Evolutionary conservation across 2,113 vertebrate species (phyloP), one percentile per base, ranked within the genome.

Genomic region (Melanerpes aurifrons): DNA sequence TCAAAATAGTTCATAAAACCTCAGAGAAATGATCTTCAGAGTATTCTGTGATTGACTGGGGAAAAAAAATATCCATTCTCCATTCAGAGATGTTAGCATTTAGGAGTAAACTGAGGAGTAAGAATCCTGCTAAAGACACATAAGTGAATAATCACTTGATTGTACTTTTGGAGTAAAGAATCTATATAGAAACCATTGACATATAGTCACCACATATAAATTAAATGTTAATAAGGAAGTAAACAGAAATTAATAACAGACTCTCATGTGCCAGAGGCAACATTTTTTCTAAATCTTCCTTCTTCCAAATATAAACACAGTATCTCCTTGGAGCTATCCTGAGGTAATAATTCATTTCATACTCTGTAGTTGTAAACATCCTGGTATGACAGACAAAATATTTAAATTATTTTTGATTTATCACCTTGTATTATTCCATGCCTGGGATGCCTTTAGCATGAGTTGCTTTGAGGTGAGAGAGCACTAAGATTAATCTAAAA

Each of bases 261-360:
- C 10, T 67, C 9, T 43, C 26, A 45, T 56, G n/a, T 2, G 12
- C 89, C 79, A 81, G 61, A 83, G 45, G 87, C 90, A 96, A 81
- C 4, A 3, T 68, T 70, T 82, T 86, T 69, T 61, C 11, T 69
- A 25, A 73, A 57, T 43, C 24, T 91, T 90, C 63, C 19, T 37
- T 92, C 81, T 92, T 92, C 64, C 57, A 95, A 89, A 66, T 70
- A 80, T 25, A 90, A 84, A 92, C 61, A 73, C 56, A 79, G 25
- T 58, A 91, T 85, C 72, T 87, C 92, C 85, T 70, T 78, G 82
- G 72, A 86, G 69, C 78, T 72, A 94, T 74, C 48, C 82, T 92
- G 32, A 92, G 57, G 32, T 80, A 96, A 91, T 96, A 89, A 94
- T 45, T 95, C 72, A 93, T 89, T 85, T 92, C 72, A 45, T 54